Evolutionary conservation across 30 jellyfish, hydroid and myxozoan species (phyloP), one percentile per base, ranked within the genome.

Genomic region (Hydractinia echinata): DNA sequence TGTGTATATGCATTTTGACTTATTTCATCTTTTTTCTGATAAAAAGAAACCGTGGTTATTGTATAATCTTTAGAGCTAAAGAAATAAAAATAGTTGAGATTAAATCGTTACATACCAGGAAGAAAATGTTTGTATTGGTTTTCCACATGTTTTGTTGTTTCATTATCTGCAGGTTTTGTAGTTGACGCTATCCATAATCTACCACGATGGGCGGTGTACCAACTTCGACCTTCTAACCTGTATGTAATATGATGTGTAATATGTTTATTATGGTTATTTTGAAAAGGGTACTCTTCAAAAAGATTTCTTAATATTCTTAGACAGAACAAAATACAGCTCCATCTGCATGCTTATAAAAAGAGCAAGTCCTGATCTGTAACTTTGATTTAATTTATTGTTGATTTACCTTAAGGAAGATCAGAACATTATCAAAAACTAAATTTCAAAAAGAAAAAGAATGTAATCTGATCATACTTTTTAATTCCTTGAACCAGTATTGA

Each of bases 151-250:
- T 82, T 66, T 4, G 89, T 83, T 8, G 54, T 81, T 1, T 86
- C 96, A 54, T 79, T 79, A 18, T 88, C 96, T 18, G 99, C 91
- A 15, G 76, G 79, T 71, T 89, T 84, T 30, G 95, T 96, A 11
- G 97, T 88, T 39, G 99, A 81, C 14, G 99, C 99, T 50, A 95
- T 95, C 99, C 99, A 95, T 69, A 95, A 91, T 64, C 99, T 84
- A 10, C 99, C 99, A 13, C 99, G 89, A 61, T 94, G 99, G 4
- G 99, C 87, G 0, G 96, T 56, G 67, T 86, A 94, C 99, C 99
- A 94, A 30, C 96, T 76, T 21, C 99, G 83, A 0, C 99, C 99
- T 78, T 94, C 99, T 18, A 94, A 94, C 30, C 96, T 85, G n/a
- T n/a, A n/a, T 20, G 15, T 16, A 72, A 76, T 0, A 81, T 6